phyloP scores from a whole-genome alignment of 2,888 invertebrate species.

The Synanthedon formicaeformis region DNA sequence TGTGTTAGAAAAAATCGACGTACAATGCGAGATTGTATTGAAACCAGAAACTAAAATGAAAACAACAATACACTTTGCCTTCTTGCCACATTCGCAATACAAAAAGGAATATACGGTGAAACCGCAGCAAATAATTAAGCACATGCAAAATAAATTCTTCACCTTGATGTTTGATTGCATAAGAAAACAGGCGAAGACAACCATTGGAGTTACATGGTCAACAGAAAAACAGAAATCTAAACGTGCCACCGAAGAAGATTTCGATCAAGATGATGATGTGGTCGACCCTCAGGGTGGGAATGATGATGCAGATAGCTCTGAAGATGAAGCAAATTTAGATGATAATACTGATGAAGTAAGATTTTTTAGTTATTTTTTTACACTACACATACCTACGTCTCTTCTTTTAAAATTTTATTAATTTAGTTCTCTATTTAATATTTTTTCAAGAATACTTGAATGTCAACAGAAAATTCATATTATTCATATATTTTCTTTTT shows the following conservation, averaged over 20 bases:
- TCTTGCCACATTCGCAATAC: conserved; percentile 81
- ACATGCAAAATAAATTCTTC: conserved; percentile 81
- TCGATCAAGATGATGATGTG: conserved; percentile 54
- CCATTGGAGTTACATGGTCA: conserved; percentile 62
- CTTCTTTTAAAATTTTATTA: no score
- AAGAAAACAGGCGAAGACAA: conserved; percentile 68
- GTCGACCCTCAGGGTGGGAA: conserved; percentile 25
- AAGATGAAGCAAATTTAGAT: conserved; percentile 74
- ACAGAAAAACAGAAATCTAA: conserved; percentile 46
- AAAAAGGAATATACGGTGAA: conserved; percentile 78
- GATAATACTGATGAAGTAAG: conserved; percentile 56
- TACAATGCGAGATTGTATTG: conserved; percentile 70
- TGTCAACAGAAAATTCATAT: no score
- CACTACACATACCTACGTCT: conserved; percentile 1
- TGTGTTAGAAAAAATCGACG: conserved; percentile 79
- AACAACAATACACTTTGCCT: conserved; percentile 78
- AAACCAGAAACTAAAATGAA: conserved; percentile 68
- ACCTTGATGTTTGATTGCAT: conserved; percentile 74
- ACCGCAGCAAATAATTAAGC: conserved; percentile 76
- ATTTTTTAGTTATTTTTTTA: conserved; percentile 5
- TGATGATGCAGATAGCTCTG: conserved; percentile 65
- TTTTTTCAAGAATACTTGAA: no score
- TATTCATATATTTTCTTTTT: no score
- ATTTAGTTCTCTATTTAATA: no score
- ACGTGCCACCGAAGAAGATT: conserved; percentile 32